A percentile compares a stretch with the other conserved stretches of the same genome.
phyloP scores from a whole-genome alignment of 2,888 invertebrate species.

The Saturnia japonica region DNA sequence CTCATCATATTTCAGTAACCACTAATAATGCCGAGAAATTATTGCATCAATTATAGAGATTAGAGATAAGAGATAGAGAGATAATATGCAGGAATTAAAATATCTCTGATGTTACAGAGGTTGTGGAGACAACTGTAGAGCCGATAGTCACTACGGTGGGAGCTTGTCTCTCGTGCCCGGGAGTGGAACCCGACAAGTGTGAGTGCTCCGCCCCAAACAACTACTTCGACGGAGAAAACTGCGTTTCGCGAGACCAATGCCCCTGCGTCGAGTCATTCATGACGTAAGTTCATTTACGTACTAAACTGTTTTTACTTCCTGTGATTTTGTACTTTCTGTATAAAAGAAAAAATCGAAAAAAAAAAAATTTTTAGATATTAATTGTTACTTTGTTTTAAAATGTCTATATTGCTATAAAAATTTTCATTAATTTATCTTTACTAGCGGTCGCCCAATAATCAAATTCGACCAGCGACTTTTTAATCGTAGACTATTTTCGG shows the following conservation, averaged over 20 bases:
- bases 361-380: too few relatives aligned
- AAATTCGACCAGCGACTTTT: too few relatives aligned
- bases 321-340: not conserved
- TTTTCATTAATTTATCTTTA: too few relatives aligned
- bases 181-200: slow-evolving; percentile 57
- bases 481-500: too few relatives aligned
- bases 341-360: too few relatives aligned
- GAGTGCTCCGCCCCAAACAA: slow-evolving; percentile 75
- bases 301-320: not conserved
- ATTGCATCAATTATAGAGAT: too few relatives aligned
- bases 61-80: too few relatives aligned
- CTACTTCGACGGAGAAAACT: slow-evolving; percentile 89
- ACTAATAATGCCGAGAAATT: too few relatives aligned
- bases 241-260: slow-evolving; percentile 87
- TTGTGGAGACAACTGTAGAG: slow-evolving; percentile 16
- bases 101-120: slow-evolving; percentile 22
- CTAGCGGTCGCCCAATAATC: too few relatives aligned
- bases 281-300: slow-evolving; percentile 49
- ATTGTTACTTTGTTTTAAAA: too few relatives aligned
- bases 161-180: slow-evolving; percentile 79
- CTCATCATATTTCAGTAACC: too few relatives aligned
- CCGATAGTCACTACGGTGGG: slow-evolving; percentile 23
- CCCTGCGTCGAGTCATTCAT: slow-evolving; percentile 89
- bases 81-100: not conserved
- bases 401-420: too few relatives aligned